These are phyloP conservation scores for Pristionchus japonicus DNA, from an alignment of 2,888 invertebrate genomes.

Conservation along the genomic window DNA sequence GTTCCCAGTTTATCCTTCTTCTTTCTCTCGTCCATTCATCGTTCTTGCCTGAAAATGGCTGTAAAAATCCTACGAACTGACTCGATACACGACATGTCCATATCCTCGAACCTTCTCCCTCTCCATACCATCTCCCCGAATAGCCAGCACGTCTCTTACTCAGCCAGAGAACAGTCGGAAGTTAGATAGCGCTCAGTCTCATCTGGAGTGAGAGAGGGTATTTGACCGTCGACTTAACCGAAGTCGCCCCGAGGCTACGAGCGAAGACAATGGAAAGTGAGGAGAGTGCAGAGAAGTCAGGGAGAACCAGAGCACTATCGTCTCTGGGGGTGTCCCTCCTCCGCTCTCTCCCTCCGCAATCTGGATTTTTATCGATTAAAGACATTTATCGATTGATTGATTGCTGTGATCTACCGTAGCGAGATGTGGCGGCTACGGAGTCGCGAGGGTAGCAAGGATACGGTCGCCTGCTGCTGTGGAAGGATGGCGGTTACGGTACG, in stretches of 20 bases:
- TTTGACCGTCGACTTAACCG: neutral
- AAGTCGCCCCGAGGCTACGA: neutral
- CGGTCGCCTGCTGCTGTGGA: neutral
- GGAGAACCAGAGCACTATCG: neutral
- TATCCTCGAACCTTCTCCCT: too few relatives aligned
- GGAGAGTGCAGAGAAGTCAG: neutral
- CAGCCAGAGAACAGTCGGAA: neutral
- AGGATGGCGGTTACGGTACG: slow-evolving; percentile 13
- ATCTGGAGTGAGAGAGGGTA: neutral
- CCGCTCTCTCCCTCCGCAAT: neutral
- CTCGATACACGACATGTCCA: too few relatives aligned
- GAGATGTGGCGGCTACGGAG: slow-evolving; percentile 17
- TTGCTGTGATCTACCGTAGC: neutral
- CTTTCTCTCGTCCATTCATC: too few relatives aligned
- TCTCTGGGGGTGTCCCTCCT: too few relatives aligned
- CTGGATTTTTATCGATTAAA: neutral
- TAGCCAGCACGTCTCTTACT: too few relatives aligned
- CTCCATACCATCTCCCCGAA: too few relatives aligned
- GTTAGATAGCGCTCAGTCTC: neutral
- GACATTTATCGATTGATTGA: neutral
- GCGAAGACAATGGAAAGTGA: neutral
- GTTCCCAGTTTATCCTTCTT: too few relatives aligned
- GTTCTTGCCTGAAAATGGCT: too few relatives aligned
- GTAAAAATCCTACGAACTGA: too few relatives aligned
- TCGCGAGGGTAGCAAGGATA: slow-evolving; percentile 13